Percentiles rank a stretch among this genome's conserved stretches.
Conservation (phyloP, 2,113 vertebrate genomes). For the Megaceryle maxima region DNA sequence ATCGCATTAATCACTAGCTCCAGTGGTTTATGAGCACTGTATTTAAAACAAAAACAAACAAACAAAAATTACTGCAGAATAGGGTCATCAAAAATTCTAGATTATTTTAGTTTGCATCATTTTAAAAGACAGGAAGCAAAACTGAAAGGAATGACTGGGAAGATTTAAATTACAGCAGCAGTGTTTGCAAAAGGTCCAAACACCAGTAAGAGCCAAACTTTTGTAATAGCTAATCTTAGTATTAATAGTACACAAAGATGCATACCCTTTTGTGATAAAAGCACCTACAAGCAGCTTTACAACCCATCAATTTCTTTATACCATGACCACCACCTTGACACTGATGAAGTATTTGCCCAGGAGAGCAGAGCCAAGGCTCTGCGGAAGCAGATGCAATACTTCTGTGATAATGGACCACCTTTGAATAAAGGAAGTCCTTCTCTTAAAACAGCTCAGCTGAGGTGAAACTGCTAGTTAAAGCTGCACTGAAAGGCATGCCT, state of each 20-base stretch:
- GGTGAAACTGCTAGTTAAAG: background rate
- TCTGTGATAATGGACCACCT: background rate
- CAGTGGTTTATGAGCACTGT: background rate
- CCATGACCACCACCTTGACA: background rate
- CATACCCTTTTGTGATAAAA: background rate
- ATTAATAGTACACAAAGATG: background rate
- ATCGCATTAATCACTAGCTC: background rate
- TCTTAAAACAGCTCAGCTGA: background rate
- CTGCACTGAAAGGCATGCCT: accelerated
- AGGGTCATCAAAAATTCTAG: background rate
- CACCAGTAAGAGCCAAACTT: background rate
- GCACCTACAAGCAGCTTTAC: background rate
- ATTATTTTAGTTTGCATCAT: background rate
- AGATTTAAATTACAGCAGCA: background rate
- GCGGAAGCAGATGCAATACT: background rate
- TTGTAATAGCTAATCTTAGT: background rate
- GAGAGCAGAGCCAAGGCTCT: background rate
- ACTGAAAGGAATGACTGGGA: background rate
- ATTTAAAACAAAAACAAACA: background rate
- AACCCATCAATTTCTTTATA: background rate
- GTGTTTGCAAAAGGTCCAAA: background rate
- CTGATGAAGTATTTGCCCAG: background rate
- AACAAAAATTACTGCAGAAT: background rate
- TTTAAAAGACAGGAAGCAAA: background rate
- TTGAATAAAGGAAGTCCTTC: background rate